phyloP scores from a whole-genome alignment of 2,797 vertebrate species.

The Melanotaenia parkinsoni region DNA sequence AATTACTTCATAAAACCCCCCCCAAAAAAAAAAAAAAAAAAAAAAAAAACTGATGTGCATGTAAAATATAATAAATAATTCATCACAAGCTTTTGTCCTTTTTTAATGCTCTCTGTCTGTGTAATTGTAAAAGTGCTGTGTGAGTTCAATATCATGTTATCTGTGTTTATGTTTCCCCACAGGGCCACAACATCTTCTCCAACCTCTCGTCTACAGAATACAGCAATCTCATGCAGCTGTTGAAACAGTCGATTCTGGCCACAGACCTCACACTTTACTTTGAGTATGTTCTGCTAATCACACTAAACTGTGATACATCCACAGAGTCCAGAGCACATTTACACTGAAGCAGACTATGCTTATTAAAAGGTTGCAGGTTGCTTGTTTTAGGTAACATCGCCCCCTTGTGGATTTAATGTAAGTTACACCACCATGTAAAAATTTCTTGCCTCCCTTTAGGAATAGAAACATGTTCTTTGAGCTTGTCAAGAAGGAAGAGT shows the following conservation, averaged over 20 bases:
- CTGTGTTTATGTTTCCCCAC: constrained; percentile 76
- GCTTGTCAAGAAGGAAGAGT: constrained; percentile 93
- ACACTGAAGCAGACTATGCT: constrained; percentile 13
- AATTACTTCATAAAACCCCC: no score
- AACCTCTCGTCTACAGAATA: constrained; percentile 98
- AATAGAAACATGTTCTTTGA: constrained; percentile 95
- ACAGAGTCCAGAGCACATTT: constrained; percentile 16
- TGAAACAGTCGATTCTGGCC: constrained; percentile 98
- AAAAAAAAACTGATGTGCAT: neutral
- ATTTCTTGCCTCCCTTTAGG: constrained; percentile 77
- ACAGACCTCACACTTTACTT: constrained; percentile 99
- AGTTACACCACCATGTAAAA: constrained; percentile 37
- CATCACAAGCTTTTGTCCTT: neutral
- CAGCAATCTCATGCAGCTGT: constrained; percentile 97
- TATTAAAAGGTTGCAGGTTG: neutral
- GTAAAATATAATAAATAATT: constrained; percentile 9
- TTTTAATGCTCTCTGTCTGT: constrained; percentile 15
- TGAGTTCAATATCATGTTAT: constrained; percentile 32
- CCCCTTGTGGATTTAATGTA: constrained; percentile 70
- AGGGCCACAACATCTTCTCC: constrained; percentile 99
- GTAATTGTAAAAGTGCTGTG: neutral
- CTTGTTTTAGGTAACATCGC: constrained; percentile 66
- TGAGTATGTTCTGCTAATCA: constrained; percentile 86
- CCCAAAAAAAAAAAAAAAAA: no score
- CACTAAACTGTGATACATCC: constrained; percentile 16